Evolutionary conservation across 2,797 vertebrate species (phyloP).

Genomic region (Helostoma temminkii): DNA sequence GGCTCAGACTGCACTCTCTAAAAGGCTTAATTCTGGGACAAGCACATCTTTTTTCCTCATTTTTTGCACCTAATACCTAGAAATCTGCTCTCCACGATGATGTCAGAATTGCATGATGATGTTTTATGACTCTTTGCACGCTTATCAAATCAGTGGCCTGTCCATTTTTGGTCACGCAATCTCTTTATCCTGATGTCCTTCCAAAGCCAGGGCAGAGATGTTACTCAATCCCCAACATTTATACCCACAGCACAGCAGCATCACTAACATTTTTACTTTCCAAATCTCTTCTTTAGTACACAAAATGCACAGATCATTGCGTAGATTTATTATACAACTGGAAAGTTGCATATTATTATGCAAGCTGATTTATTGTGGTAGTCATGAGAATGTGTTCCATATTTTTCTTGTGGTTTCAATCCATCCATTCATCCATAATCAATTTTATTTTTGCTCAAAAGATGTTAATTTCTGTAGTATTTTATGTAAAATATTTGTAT

Average conservation of each 20-base stretch:
- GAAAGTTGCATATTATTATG: conserved; percentile 15
- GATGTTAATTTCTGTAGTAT: no score
- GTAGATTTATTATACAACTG: conserved; percentile 37
- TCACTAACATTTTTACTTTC: conserved; percentile 26
- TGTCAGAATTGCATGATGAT: conserved; percentile 26
- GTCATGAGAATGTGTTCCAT: conserved; percentile 3
- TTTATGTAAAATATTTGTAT: no score
- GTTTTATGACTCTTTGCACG: conserved; percentile 6
- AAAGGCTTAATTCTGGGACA: conserved; percentile 5
- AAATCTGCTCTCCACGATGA: conserved; percentile 43
- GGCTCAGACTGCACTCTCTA: neutral
- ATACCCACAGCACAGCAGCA: conserved; percentile 6
- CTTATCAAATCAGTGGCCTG: conserved; percentile 17
- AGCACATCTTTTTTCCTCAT: neutral
- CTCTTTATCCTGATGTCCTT: conserved; percentile 51
- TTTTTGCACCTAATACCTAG: conserved; percentile 30
- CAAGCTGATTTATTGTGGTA: conserved; percentile 25
- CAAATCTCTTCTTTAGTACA: conserved; percentile 53
- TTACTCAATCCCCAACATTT: conserved; percentile 36
- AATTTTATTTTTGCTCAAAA: no score
- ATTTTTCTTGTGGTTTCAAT: no score
- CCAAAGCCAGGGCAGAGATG: conserved; percentile 38
- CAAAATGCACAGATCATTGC: conserved; percentile 37
- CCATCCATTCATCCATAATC: no score
- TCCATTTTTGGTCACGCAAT: conserved; percentile 44